These are phyloP conservation scores for Drosophila fuyamai DNA, from an alignment of 1,140 invertebrate genomes.

Conservation along the genomic window DNA sequence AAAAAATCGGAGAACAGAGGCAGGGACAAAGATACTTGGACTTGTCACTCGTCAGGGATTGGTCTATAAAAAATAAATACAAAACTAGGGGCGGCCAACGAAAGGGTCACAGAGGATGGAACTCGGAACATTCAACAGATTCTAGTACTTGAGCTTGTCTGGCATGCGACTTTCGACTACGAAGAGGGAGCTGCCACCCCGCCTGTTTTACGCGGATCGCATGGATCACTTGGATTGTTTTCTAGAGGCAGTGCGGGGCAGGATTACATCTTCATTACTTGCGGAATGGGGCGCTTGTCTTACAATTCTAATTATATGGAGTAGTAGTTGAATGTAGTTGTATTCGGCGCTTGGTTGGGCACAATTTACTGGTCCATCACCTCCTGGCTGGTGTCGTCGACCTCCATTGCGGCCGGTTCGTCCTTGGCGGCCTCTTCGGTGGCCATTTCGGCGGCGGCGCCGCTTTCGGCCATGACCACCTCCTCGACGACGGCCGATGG, in stretches of 20 bases:
- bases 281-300: conserved; percentile 18
- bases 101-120: background rate
- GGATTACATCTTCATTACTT: conserved; percentile 17
- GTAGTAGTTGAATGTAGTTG: conserved; percentile 60
- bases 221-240: background rate
- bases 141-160: conserved; percentile 7
- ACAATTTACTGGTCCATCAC: conserved; percentile 79
- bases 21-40: background rate
- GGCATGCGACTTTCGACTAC: conserved; percentile 15
- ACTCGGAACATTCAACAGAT: conserved; percentile 21
- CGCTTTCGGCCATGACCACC: conserved; percentile 73
- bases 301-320: conserved; percentile 44
- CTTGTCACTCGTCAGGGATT: background rate
- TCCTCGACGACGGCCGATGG: conserved; percentile 60
- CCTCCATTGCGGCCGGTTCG: conserved; percentile 79
- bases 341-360: conserved; percentile 21
- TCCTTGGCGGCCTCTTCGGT: conserved; percentile 74
- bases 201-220: background rate
- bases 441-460: conserved; percentile 59
- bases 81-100: conserved; percentile 9
- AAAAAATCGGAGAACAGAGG: conserved; percentile 8
- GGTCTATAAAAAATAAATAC: conserved; percentile 36
- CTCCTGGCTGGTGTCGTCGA: conserved; percentile 84
- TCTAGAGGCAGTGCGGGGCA: background rate
- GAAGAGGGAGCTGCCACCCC: background rate